A percentile compares a stretch with the other conserved stretches of the same genome.
These are phyloP conservation scores for Dicrurus megarhynchus DNA, from an alignment of 2,113 vertebrate species.

Conservation along the genomic window DNA sequence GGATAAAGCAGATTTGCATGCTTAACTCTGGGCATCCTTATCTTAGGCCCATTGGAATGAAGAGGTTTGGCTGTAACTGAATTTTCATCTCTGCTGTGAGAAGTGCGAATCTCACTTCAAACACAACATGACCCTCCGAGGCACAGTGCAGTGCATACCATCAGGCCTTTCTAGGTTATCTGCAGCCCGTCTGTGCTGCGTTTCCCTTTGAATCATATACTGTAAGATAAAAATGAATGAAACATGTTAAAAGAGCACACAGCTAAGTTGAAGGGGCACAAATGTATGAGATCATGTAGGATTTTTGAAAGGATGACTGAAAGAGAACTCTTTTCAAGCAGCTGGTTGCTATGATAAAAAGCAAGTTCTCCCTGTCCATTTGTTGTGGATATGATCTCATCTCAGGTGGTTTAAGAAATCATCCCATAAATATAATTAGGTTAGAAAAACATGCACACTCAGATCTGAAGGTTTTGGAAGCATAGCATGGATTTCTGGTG, in stretches of 20 bases:
- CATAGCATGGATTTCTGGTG: background rate
- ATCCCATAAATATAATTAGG: constrained; percentile 31
- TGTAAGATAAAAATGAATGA: constrained; percentile 37
- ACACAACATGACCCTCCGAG: constrained; percentile 13
- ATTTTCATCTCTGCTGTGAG: background rate
- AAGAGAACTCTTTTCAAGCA: constrained; percentile 39
- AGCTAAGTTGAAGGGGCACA: constrained; percentile 40
- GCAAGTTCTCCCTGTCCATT: constrained; percentile 1
- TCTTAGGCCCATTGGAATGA: background rate
- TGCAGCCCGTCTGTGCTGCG: background rate
- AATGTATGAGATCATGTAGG: constrained; percentile 35
- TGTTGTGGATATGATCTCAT: constrained; percentile 47
- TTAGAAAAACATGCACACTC: constrained; percentile 19
- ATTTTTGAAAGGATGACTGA: constrained; percentile 42
- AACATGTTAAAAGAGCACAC: constrained; percentile 27
- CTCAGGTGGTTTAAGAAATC: constrained; percentile 48
- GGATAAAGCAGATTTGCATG: background rate
- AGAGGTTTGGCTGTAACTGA: background rate
- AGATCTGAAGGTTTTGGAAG: background rate
- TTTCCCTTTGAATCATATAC: constrained; percentile 33
- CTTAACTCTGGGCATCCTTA: background rate
- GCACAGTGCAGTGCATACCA: background rate
- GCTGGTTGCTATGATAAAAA: constrained; percentile 34
- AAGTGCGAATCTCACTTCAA: background rate
- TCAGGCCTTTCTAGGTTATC: constrained; percentile 11